phyloP scores from a whole-genome alignment of 2,888 invertebrate species.

The Mythimna pallens region DNA sequence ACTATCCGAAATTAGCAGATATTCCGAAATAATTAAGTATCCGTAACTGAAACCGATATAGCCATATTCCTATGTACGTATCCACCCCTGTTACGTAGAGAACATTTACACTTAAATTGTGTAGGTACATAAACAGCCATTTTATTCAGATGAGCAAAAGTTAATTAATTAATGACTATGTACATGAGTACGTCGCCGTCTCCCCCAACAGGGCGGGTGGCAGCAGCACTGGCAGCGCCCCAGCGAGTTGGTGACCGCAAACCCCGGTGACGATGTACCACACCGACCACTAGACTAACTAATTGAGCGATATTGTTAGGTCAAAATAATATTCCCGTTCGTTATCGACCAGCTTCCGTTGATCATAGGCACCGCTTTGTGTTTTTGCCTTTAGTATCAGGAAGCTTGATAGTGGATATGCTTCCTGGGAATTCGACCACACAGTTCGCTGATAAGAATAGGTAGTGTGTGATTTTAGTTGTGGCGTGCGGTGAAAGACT shows the following conservation, averaged over 20 bases:
- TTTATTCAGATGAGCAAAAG: neutral
- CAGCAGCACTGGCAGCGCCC: neutral
- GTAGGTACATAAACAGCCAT: neutral
- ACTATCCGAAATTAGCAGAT: too few relatives aligned
- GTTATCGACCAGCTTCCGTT: slow-evolving; percentile 49
- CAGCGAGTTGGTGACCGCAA: slow-evolving; percentile 11
- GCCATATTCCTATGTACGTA: too few relatives aligned
- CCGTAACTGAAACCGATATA: too few relatives aligned
- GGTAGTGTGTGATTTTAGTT: slow-evolving; percentile 3
- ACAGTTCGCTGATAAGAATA: slow-evolving; percentile 25
- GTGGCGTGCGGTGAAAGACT: neutral
- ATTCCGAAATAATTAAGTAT: too few relatives aligned
- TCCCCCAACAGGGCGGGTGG: slow-evolving; percentile 19
- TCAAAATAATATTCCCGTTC: slow-evolving; percentile 42
- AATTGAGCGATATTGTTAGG: slow-evolving; percentile 47
- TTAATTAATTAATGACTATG: neutral
- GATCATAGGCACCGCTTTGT: slow-evolving; percentile 51
- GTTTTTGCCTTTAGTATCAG: slow-evolving; percentile 25
- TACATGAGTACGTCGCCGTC: neutral
- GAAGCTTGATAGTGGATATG: slow-evolving; percentile 37
- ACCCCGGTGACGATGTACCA: slow-evolving; percentile 8
- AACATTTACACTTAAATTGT: neutral
- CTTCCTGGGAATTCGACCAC: slow-evolving; percentile 38
- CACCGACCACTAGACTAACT: slow-evolving; percentile 20
- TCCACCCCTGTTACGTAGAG: neutral